Evolutionary conservation across 2,888 invertebrate species (phyloP), one percentile per base, ranked within the genome.

Genomic region (Ochropleura plecta): DNA sequence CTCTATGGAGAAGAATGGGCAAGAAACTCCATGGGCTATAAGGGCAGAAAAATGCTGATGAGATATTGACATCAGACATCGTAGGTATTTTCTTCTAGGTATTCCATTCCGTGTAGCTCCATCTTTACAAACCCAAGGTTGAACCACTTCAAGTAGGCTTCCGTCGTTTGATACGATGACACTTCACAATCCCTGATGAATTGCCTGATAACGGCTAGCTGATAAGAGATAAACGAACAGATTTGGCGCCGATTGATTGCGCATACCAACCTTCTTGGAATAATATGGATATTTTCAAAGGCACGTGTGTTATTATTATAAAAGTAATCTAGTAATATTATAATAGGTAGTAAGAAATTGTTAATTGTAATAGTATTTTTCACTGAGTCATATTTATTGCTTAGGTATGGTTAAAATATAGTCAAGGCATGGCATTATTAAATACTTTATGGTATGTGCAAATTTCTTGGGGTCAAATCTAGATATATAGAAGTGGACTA

Each of bases 241-340:
- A 86, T 86, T 86, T 86, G 79, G 68, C 70, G 70, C 65, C 70
- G 63, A 82, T 73, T 82, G 70, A 83, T 78, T 77, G 51, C 76
- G 70, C 49, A 51, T 5, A 57, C 64, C 40, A 48, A 71, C 71
- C 60, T 72, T 82, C 81, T 82, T 62, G 60, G 85, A 85, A 78
- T 69, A 63, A 53, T 42, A 48, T 9, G 7, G 49, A 62, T 69
- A 60, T 64, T 46, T 72, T 55, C 20, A 44, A 57, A 16, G 44
- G 63, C 70, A 85, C 67, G 65, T 76, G 68, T 70, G 60, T 16
- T 40, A 72, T 73, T 53, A 9, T 18, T 53, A 18, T 55, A 60
- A 57, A 30, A 30, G 30, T 30, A 12, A 30, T 30, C 12, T 20
- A 14, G 3, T 8, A n/a, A 30, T 49, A 49, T 78, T 30, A 3